Conservation (phyloP, 2,113 vertebrate species). For the Galbula dea region DNA sequence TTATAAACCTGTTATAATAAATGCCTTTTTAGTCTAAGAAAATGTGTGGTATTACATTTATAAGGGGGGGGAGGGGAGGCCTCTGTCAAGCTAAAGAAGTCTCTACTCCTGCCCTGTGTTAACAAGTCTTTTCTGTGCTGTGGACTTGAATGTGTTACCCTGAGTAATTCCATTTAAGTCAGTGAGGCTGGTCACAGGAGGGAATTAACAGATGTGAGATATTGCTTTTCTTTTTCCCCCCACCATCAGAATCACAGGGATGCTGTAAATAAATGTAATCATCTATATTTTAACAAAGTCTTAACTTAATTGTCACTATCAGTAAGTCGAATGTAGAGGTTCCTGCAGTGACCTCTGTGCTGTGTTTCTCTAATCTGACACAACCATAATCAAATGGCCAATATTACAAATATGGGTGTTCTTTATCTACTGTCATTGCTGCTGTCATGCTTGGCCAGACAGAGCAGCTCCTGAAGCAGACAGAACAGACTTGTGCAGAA, state of each 20-base stretch:
- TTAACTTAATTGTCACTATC: neutral
- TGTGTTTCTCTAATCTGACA: neutral
- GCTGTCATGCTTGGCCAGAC: neutral
- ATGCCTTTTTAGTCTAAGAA: conserved; percentile 46
- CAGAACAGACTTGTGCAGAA: neutral
- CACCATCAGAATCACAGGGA: neutral
- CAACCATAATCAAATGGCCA: neutral
- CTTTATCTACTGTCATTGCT: neutral
- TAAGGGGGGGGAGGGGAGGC: neutral
- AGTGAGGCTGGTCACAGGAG: neutral
- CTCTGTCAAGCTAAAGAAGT: neutral
- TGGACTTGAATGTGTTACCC: neutral
- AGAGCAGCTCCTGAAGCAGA: neutral
- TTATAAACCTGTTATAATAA: conserved; percentile 60
- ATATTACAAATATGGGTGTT: neutral
- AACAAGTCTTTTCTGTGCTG: neutral
- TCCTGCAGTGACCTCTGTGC: neutral
- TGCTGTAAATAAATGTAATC: neutral
- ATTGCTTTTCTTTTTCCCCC: neutral
- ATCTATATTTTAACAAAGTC: neutral
- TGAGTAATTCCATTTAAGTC: neutral
- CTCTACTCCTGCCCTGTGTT: neutral
- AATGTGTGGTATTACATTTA: neutral
- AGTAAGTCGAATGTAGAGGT: neutral
- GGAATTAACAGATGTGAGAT: neutral